phyloP scores from a whole-genome alignment of 2,888 invertebrate genomes.

The Gymnocheta viridis region DNA sequence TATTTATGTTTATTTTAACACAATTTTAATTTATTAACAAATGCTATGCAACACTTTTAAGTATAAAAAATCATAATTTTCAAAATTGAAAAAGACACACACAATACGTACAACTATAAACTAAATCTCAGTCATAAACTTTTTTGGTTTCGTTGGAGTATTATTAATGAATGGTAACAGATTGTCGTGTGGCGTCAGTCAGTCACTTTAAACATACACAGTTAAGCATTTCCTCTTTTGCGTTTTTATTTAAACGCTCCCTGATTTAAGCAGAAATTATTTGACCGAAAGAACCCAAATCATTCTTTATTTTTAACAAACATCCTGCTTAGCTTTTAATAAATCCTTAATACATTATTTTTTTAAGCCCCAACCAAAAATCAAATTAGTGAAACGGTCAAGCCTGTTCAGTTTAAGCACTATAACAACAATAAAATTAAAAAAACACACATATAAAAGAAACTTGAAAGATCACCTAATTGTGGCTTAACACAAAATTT shows the following conservation, averaged over 20 bases:
- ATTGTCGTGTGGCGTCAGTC: slow-evolving; percentile 79
- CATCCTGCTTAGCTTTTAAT: slow-evolving; percentile 67
- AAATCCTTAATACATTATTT: slow-evolving; percentile 58
- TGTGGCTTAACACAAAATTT: slow-evolving; percentile 79
- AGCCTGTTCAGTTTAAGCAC: slow-evolving; percentile 31
- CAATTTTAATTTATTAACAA: not conserved
- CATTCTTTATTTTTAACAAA: slow-evolving; percentile 55
- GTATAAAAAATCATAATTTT: slow-evolving; percentile 3
- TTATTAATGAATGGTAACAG: slow-evolving; percentile 43
- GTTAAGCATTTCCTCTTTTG: slow-evolving; percentile 26
- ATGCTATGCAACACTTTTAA: not conserved
- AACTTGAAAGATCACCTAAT: slow-evolving; percentile 74
- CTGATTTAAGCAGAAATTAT: slow-evolving; percentile 47
- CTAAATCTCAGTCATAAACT: not conserved
- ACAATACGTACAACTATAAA: not conserved
- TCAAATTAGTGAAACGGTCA: slow-evolving; percentile 54
- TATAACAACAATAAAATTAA: slow-evolving; percentile 8
- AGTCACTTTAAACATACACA: slow-evolving; percentile 65
- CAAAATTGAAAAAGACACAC: not conserved
- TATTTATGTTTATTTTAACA: not conserved
- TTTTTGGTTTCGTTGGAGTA: not conserved
- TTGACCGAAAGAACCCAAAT: slow-evolving; percentile 41
- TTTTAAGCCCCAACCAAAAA: slow-evolving; percentile 46
- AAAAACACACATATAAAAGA: slow-evolving; percentile 35
- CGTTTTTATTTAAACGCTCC: slow-evolving; percentile 56